Evolutionary conservation across 2,888 invertebrate species (phyloP), one percentile per base, ranked within the genome.

Genomic region (Drosophila borborema): DNA sequence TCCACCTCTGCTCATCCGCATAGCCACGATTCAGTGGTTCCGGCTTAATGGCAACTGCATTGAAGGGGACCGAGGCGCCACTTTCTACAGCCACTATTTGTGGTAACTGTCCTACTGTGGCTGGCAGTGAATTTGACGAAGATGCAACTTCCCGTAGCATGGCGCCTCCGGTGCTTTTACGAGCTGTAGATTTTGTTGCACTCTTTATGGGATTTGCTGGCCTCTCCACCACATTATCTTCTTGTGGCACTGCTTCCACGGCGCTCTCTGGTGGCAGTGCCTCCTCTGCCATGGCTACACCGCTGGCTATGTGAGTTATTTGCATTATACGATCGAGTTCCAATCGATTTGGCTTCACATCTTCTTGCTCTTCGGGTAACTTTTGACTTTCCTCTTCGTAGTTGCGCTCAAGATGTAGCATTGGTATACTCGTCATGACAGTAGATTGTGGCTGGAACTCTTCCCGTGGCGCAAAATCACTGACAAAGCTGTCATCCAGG

Each of bases 381-480:
- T n/a, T 63, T 6, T 55, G 67, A 14, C 68, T 38, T 0, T 2
- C n/a, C 6, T 70, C 80, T 10, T 23, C 76, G 53, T 80, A 91
- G 31, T 81, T 81, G 59, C 83, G 87, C 51, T 90, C 89, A 12
- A 92, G 77, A 61, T 89, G 90, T 5, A 89, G 74, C 70, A 89
- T 82, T 14, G 91, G 91, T 73, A 91, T 91, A 14, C 90, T 86
- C 0, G 91, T 91, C 91, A 91, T 92, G 2, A 92, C 86, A 1
- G 86, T 85, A 16, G 73, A 82, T 45, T 78, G 67, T 0, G 80
- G 66, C 31, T 66, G 59, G 8, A 45, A 45, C 9, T 67, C 61
- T 20, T 59, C 20, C 20, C 65, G 23, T 55, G 63, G 49, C 31
- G 56, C 54, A 20, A 34, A 51, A 10, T 41, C 61, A 20, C 80